Evolutionary conservation across 2,797 vertebrate species (phyloP).

Genomic region (Eptatretus atami): DNA sequence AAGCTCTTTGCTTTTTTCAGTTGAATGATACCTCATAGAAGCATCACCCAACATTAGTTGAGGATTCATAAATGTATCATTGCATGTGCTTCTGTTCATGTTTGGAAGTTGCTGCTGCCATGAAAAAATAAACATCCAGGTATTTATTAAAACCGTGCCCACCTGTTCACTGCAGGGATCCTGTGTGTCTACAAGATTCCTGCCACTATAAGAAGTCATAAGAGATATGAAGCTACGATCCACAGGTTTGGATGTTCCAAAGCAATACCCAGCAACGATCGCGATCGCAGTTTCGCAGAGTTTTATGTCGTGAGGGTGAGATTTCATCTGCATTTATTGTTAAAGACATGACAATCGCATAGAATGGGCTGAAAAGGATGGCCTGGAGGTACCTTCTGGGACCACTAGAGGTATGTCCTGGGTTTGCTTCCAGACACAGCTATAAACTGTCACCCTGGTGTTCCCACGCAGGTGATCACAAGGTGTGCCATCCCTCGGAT

Average conservation of each 20-base stretch:
- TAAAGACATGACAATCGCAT: no score
- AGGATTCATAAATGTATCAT: neutral
- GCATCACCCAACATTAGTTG: neutral
- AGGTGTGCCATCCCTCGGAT: no score
- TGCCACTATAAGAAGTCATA: slow-evolving; percentile 13
- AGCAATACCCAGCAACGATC: slow-evolving; percentile 40
- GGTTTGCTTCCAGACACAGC: no score
- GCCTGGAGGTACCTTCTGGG: no score
- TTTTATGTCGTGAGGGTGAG: slow-evolving; percentile 70
- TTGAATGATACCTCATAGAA: no score
- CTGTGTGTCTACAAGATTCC: slow-evolving; percentile 49
- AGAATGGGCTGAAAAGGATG: no score
- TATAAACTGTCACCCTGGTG: no score
- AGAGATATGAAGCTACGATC: slow-evolving; percentile 13
- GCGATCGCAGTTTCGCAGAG: slow-evolving; percentile 34
- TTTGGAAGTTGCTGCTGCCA: neutral
- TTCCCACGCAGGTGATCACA: no score
- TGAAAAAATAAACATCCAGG: neutral
- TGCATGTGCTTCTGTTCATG: slow-evolving; percentile 2
- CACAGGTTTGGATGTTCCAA: slow-evolving; percentile 29
- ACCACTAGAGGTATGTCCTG: no score
- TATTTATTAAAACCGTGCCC: neutral
- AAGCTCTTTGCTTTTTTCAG: no score
- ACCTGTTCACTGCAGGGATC: slow-evolving; percentile 23
- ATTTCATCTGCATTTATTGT: slow-evolving; percentile 6